These are phyloP conservation scores for Baryphthengus martii DNA, from an alignment of 2,113 vertebrate genomes.

Conservation along the genomic window DNA sequence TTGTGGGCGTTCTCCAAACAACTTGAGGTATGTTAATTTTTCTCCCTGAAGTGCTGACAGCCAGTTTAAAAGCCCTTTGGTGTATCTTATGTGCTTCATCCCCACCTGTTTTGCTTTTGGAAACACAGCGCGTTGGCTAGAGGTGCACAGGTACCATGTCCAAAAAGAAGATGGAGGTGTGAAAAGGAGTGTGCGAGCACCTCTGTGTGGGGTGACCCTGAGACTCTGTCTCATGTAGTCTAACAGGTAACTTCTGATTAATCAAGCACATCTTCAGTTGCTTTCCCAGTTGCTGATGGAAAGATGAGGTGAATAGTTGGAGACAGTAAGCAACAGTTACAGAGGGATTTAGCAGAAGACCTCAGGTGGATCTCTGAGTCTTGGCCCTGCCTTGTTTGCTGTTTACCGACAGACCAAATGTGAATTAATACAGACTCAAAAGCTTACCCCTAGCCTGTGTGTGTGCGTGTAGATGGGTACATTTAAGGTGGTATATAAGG, in stretches of 20 bases:
- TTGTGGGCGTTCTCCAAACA: background rate
- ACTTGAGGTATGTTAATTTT: background rate
- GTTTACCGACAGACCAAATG: background rate
- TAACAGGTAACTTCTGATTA: background rate
- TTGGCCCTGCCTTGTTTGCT: rapidly evolving
- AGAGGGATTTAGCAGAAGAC: background rate
- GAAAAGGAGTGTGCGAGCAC: background rate
- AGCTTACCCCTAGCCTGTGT: background rate
- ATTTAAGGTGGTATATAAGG: background rate
- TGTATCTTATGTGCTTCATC: background rate
- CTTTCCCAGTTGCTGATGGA: background rate
- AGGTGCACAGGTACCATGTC: background rate
- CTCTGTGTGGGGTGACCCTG: background rate
- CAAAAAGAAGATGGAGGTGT: rapidly evolving
- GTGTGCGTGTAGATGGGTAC: background rate
- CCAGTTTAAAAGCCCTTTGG: background rate
- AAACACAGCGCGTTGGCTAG: background rate
- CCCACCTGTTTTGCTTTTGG: background rate
- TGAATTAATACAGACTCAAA: background rate
- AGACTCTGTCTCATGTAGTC: rapidly evolving
- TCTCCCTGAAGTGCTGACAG: background rate
- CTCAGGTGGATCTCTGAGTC: background rate
- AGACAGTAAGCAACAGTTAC: background rate
- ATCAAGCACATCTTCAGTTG: background rate
- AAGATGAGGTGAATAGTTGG: background rate